Evolutionary conservation across 2,797 vertebrate genomes (phyloP), one percentile per base, ranked within the genome.

Genomic region (Tokudaia tokunoshimensis): DNA sequence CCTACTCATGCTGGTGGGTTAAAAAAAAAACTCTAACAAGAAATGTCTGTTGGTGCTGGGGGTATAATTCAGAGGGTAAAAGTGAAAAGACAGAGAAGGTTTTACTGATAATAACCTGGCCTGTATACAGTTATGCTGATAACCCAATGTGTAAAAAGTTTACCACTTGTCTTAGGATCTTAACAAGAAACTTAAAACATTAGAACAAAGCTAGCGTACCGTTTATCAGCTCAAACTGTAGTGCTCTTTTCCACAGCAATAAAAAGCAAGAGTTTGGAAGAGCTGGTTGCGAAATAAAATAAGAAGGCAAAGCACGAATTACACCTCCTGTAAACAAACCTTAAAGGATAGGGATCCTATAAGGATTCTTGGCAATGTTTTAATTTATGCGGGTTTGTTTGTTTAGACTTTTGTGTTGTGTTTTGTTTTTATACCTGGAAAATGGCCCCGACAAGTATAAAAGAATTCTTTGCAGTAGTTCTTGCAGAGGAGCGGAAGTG

Each of bases 381-480:
- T 74, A 78, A 78, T 17, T 24, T 7, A 20, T 6, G 15, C 2
- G 4, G n/a, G n/a, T n/a, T n/a, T 50, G 50, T 79, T 44, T 67
- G 31, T 31, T 65, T 31, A 31, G 7, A 67, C 41, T n/a, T 67
- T n/a, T 74, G n/a, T 41, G n/a, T 41, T 37, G n/a, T 74, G 3
- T 17, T 72, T 37, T 74, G 19, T 11, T 67, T 67, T 98, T 98
- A 99, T 99, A 99, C 99, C 99, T 99, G 99, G 99, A 99, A 99
- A 98, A 97, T 99, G 99, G 97, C 99, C 99, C 98, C 99, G 99
- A 98, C 99, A 99, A 98, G 99, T 99, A 97, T 99, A 99, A 99
- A 99, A 99, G 99, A 99, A 99, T 98, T 99, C 99, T 96, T 99
- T 99, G 99, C 99, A 99, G 99, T 99, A 99, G 98, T 99, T 99